Evolutionary conservation across 37 sponge, comb jelly and placozoan species (phyloP), one percentile per base, ranked within the genome.

Genomic region (Tethya wilhelma): DNA sequence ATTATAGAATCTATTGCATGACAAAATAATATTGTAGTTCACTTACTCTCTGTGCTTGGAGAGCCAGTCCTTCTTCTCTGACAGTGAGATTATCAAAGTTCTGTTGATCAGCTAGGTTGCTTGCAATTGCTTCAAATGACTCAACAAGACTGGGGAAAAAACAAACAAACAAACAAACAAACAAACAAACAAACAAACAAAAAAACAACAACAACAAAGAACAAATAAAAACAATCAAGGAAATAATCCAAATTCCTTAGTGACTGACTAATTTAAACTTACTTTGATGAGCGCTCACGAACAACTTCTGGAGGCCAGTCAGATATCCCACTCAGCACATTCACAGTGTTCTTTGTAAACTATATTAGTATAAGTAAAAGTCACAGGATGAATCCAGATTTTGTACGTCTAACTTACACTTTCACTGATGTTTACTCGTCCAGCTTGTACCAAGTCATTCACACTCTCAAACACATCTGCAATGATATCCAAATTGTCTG

Each of bases 31-130:
- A 34, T 64, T 31, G 7, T 22, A 40, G 22, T 2, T 34, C 0
- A 69, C 87, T 68, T 58, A 87, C 87, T 55, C 45, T 80, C 40
- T 49, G 28, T 41, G 69, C 87, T 42, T 26, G 34, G 39, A 87
- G 26, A 1, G 46, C 14, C 26, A 87, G 14, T 11, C 57, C 44
- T 56, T 67, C 60, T 75, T 73, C 38, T 26, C 74, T 30, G 19
- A 80, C 25, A 3, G 30, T 12, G 4, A 58, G 39, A 28, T 19
- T 33, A 7, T 34, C 30, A 30, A 80, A 80, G 26, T 80, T 67
- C 7, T 74, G 26, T 38, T 67, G 62, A 0, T 20, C 58, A 26
- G 58, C 69, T 20, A 74, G 66, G 59, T 39, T 79, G 9, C 17
- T 29, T 31, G 59, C 43, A 26, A 87, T 56, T 0, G 65, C 42